These are phyloP conservation scores for Apamea epomidion DNA, from an alignment of 2,888 invertebrate genomes.

Conservation along the genomic window DNA sequence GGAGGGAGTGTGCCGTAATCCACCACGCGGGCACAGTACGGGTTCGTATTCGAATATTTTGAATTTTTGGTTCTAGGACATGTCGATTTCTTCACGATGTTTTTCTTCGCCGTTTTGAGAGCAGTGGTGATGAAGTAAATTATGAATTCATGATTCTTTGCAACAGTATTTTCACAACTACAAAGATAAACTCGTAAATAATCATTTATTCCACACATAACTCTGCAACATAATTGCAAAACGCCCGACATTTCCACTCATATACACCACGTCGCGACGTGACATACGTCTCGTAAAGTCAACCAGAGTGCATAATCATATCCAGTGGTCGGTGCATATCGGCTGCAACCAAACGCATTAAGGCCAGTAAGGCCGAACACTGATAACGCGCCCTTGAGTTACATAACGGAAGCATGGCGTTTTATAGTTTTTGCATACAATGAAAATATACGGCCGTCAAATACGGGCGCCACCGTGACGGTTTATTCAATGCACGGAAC, in stretches of 20 bases:
- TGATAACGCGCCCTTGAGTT: slow-evolving; percentile 60
- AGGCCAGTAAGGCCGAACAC: slow-evolving; percentile 28
- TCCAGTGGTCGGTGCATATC: slow-evolving; percentile 16
- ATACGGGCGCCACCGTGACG: slow-evolving; percentile 26
- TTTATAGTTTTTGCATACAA: slow-evolving; percentile 60
- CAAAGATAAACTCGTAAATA: slow-evolving; percentile 20
- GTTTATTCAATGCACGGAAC: slow-evolving; percentile 18
- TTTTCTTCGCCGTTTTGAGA: too few species aligned
- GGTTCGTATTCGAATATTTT: too few species aligned
- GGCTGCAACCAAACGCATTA: slow-evolving; percentile 54
- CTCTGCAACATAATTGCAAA: slow-evolving; percentile 18
- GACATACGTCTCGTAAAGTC: slow-evolving; percentile 12
- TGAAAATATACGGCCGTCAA: slow-evolving; percentile 47
- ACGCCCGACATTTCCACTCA: slow-evolving; percentile 21
- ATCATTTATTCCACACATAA: slow-evolving; percentile 20
- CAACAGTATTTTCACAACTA: neutral
- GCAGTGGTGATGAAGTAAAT: too few species aligned
- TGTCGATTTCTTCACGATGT: too few species aligned
- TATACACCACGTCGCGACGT: slow-evolving; percentile 22
- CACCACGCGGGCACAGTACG: too few species aligned
- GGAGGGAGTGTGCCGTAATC: too few species aligned
- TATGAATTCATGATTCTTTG: neutral
- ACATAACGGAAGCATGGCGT: slow-evolving; percentile 41
- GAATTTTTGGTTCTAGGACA: too few species aligned
- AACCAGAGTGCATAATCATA: slow-evolving; percentile 6